These are phyloP conservation scores for Leptinotarsa undecemlineata DNA, from an alignment of 1,140 invertebrate species.

Conservation along the genomic window DNA sequence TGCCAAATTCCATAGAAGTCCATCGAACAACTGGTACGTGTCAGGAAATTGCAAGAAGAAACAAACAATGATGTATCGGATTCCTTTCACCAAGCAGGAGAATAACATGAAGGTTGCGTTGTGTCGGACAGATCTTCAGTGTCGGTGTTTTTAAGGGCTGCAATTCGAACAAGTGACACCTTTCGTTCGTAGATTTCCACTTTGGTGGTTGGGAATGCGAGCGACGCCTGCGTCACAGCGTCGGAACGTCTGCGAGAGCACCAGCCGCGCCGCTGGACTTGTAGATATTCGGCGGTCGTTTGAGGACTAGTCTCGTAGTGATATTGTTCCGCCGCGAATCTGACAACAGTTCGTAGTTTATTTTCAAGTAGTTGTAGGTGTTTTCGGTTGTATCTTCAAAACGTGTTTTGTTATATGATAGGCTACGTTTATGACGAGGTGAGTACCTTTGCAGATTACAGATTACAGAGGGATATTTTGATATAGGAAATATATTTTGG, in stretches of 20 bases:
- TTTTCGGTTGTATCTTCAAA: background rate
- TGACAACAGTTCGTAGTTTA: background rate
- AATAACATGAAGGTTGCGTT: too few species aligned
- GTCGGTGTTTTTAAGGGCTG: background rate
- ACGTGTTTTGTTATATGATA: background rate
- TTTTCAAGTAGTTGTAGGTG: constrained; percentile 11
- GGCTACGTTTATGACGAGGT: background rate
- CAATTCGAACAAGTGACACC: background rate
- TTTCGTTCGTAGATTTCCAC: background rate
- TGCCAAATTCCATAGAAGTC: too few species aligned
- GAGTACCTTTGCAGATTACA: background rate
- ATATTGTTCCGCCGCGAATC: background rate
- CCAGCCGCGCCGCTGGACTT: constrained; percentile 9
- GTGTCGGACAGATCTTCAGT: too few species aligned
- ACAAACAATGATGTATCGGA: too few species aligned
- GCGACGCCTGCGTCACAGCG: constrained; percentile 14
- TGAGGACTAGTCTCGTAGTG: background rate
- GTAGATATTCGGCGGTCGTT: constrained; percentile 14
- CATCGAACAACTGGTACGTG: too few species aligned
- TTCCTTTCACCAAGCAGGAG: too few species aligned
- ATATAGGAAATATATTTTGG: too few species aligned
- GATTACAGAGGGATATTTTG: too few species aligned
- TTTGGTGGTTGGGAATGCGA: background rate
- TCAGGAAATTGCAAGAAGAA: too few species aligned
- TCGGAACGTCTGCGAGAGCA: constrained; percentile 8